Percentiles rank a stretch among this genome's conserved stretches.
Conservation (phyloP, 2,888 invertebrate species). For the Ditula angustiorana region DNA sequence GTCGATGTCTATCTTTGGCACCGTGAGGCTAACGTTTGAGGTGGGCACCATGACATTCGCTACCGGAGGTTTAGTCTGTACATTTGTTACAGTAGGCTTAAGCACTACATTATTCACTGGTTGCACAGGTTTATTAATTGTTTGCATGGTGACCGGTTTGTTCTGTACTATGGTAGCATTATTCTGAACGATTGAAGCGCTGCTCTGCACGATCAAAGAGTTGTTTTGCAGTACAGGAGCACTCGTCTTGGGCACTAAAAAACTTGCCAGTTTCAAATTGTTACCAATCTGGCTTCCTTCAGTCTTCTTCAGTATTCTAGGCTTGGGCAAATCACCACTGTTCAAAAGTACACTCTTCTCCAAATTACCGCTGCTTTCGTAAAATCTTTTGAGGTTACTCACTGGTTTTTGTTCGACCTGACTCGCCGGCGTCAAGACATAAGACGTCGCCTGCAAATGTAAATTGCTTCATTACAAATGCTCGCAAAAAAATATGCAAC, state of each 20-base stretch:
- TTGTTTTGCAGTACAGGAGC: conserved; percentile 40
- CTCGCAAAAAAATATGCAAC: conserved; percentile 38
- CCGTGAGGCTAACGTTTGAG: conserved; percentile 44
- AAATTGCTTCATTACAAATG: conserved; percentile 41
- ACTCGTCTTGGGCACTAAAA: conserved; percentile 70
- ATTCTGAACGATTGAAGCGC: conserved; percentile 45
- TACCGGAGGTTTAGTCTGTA: conserved; percentile 42
- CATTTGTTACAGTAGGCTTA: conserved; percentile 60
- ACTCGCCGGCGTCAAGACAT: conserved; percentile 62
- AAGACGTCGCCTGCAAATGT: conserved; percentile 68
- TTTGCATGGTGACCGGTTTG: background rate
- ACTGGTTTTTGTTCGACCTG: conserved; percentile 63
- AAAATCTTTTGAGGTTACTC: conserved; percentile 78
- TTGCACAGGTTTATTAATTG: conserved; percentile 23
- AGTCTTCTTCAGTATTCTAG: conserved; percentile 63
- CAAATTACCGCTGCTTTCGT: conserved; percentile 80
- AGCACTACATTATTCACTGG: conserved; percentile 58
- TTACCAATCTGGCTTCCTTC: conserved; percentile 65
- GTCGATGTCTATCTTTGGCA: conserved; percentile 69
- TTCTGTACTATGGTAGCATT: conserved; percentile 46
- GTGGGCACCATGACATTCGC: conserved; percentile 47
- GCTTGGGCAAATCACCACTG: conserved; percentile 54
- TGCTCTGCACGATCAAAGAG: conserved; percentile 43
- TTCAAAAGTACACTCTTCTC: conserved; percentile 64
- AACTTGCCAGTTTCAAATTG: conserved; percentile 75